These are phyloP conservation scores for Subanguina moxae DNA, from an alignment of 1,140 invertebrate species.

Conservation along the genomic window DNA sequence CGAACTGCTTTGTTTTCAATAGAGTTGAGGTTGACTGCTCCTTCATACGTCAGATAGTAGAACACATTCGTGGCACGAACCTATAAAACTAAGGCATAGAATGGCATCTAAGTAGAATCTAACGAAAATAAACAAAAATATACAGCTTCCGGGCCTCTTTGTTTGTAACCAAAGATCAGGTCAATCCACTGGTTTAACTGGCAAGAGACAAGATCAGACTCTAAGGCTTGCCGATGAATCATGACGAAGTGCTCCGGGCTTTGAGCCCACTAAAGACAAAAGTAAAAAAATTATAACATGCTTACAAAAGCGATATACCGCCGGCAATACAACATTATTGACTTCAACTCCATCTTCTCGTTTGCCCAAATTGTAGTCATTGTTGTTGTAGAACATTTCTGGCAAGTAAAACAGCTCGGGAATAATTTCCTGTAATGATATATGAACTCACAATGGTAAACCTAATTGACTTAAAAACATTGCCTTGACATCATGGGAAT, in stretches of 20 bases:
- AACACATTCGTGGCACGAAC: conserved; percentile 89
- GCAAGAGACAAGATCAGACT: conserved; percentile 97
- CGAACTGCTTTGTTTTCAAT: conserved; percentile 84
- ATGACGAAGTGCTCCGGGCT: conserved; percentile 93
- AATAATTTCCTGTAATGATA: conserved; percentile 72
- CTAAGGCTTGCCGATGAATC: conserved; percentile 94
- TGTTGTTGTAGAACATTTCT: conserved; percentile 94
- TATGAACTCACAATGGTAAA: no score
- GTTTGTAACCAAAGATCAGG: conserved; percentile 98
- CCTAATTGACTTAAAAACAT: neutral
- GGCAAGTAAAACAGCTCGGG: conserved; percentile 97
- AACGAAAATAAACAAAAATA: conserved; percentile 10
- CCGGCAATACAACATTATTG: conserved; percentile 32
- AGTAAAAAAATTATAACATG: conserved; percentile 62
- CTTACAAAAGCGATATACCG: conserved; percentile 62
- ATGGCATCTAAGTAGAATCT: neutral
- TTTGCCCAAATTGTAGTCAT: conserved; percentile 78
- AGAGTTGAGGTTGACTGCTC: conserved; percentile 84
- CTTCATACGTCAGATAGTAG: conserved; percentile 98
- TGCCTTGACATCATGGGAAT: conserved; percentile 90
- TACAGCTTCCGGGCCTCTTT: conserved; percentile 90
- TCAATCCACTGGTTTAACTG: conserved; percentile 99
- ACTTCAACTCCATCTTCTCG: conserved; percentile 79
- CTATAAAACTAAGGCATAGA: conserved; percentile 17
- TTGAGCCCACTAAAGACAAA: conserved; percentile 90